These are phyloP conservation scores for Sialia sialis DNA, from an alignment of 2,113 vertebrate species.

Conservation along the genomic window DNA sequence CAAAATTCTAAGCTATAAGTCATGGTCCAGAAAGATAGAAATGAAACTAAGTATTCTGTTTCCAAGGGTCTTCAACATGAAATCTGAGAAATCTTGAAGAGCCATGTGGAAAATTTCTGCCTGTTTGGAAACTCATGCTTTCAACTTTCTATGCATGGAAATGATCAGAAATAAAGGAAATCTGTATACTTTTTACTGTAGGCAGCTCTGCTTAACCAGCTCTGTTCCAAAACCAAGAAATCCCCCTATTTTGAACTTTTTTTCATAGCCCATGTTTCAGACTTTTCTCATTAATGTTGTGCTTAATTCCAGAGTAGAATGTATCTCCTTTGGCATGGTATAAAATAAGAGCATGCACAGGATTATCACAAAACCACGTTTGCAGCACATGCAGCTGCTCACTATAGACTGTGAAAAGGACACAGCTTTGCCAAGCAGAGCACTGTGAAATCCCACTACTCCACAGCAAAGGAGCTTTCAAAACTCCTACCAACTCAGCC, in stretches of 20 bases:
- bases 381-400: neutral
- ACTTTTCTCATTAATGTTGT: neutral
- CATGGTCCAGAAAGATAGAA: neutral
- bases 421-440: neutral
- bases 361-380: fast-evolving
- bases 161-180: neutral
- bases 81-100: neutral
- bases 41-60: neutral
- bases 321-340: neutral
- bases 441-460: neutral
- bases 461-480: neutral
- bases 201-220: neutral
- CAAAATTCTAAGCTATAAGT: neutral
- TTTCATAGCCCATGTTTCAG: neutral
- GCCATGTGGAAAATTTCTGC: conserved; percentile 30
- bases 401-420: neutral
- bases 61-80: neutral
- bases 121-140: neutral
- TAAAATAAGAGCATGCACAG: neutral
- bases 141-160: neutral
- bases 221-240: neutral
- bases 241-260: neutral
- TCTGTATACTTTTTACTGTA: neutral
- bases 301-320: neutral
- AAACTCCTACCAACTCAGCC: neutral